A percentile compares a stretch with the other conserved stretches of the same genome.
phyloP scores from a whole-genome alignment of 2,888 invertebrate species.

The Idaea straminata region DNA sequence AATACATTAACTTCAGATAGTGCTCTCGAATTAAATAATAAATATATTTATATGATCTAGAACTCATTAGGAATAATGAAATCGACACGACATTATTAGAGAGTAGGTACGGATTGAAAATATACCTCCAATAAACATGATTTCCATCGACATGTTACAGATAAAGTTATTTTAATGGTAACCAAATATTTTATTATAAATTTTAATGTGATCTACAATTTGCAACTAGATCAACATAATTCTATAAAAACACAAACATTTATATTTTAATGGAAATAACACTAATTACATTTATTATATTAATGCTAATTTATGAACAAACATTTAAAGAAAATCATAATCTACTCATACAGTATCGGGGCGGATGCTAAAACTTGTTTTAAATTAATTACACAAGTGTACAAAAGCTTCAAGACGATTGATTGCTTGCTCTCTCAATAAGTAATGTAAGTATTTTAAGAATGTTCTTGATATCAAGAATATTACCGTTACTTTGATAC shows the following conservation, averaged over 20 bases:
- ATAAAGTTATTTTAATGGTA: conserved; percentile 30
- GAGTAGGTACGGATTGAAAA: conserved; percentile 34
- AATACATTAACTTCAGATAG: conserved; percentile 36
- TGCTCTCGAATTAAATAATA: conserved; percentile 42
- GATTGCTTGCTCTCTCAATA: background rate
- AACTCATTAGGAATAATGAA: conserved; percentile 68
- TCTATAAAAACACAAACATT: conserved; percentile 62
- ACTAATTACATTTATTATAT: conserved; percentile 67
- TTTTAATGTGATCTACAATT: conserved; percentile 39
- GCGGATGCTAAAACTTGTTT: conserved; percentile 7
- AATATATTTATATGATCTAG: conserved; percentile 80
- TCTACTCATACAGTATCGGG: conserved; percentile 22
- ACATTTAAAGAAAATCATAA: conserved; percentile 48
- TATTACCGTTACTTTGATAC: background rate
- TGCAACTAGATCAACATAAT: conserved; percentile 55
- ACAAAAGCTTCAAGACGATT: background rate
- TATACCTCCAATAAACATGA: conserved; percentile 31
- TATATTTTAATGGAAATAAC: conserved; percentile 62
- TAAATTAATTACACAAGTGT: background rate
- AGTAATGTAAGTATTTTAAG: background rate
- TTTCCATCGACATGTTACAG: conserved; percentile 40
- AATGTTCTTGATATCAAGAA: background rate
- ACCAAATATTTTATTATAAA: conserved; percentile 38
- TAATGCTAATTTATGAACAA: conserved; percentile 64
- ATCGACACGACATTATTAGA: conserved; percentile 42